These are phyloP conservation scores for Cotesia chilonis DNA, from an alignment of 1,140 invertebrate species.

Conservation along the genomic window DNA sequence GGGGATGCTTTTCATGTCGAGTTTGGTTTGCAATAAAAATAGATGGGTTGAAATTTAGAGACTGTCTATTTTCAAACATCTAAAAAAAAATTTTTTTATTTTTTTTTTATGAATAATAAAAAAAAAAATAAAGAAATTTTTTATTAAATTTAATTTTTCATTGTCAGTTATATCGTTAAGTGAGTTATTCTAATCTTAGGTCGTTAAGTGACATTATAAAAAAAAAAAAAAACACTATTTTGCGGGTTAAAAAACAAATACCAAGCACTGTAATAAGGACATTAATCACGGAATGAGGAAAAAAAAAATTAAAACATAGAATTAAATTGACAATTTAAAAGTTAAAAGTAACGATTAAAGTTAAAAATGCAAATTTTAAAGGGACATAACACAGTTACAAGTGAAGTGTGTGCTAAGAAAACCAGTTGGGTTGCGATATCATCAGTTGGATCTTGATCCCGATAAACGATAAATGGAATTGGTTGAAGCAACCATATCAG, in stretches of 20 bases:
- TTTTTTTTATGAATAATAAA: too few relatives aligned
- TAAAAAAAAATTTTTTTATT: too few relatives aligned
- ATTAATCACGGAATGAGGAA: neutral
- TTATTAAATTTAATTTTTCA: too few relatives aligned
- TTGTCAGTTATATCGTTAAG: too few relatives aligned
- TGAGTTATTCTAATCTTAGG: slow-evolving; percentile 1
- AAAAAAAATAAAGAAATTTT: too few relatives aligned
- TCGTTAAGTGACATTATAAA: slow-evolving; percentile 42
- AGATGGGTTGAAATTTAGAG: too few relatives aligned
- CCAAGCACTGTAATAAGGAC: too few relatives aligned
- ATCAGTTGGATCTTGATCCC: slow-evolving; percentile 11
- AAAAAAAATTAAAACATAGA: neutral
- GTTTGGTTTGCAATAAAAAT: too few relatives aligned
- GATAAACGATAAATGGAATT: slow-evolving; percentile 17
- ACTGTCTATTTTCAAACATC: too few relatives aligned
- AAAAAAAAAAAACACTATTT: slow-evolving; percentile 38
- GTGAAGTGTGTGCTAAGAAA: neutral
- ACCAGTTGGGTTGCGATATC: slow-evolving; percentile 6
- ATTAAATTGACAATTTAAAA: neutral
- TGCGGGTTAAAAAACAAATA: too few relatives aligned
- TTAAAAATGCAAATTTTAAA: too few relatives aligned
- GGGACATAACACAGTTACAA: neutral
- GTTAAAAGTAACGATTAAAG: neutral
- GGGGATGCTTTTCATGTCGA: too few relatives aligned
- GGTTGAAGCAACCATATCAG: neutral